Conservation (phyloP, 2,797 vertebrate species). For the Mycteria americana region DNA sequence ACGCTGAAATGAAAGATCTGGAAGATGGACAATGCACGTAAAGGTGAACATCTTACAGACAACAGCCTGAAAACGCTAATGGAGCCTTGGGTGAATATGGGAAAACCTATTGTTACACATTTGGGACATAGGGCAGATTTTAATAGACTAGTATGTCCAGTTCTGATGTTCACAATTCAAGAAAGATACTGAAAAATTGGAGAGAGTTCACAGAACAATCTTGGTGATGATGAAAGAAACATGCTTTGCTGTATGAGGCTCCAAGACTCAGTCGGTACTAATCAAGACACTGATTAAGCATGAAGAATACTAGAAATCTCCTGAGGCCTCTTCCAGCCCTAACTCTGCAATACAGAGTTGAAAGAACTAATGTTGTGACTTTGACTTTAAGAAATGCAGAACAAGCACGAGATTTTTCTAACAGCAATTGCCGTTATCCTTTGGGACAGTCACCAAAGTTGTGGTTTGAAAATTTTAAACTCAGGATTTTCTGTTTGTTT, state of each 20-base stretch:
- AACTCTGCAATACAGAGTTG: not conserved
- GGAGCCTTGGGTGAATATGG: not conserved
- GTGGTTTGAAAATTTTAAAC: not conserved
- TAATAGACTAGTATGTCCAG: not conserved
- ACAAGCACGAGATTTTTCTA: not conserved
- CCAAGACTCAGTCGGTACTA: not conserved
- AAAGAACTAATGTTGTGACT: not conserved
- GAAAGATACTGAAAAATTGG: not conserved
- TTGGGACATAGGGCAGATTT: not conserved
- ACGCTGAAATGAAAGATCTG: not conserved
- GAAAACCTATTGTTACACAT: not conserved
- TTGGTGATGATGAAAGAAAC: not conserved
- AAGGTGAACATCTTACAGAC: not conserved
- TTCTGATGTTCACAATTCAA: not conserved
- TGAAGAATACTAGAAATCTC: not conserved
- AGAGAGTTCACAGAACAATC: not conserved
- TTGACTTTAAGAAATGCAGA: not conserved
- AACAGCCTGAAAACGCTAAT: not conserved
- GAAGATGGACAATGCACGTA: not conserved
- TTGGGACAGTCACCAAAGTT: not conserved
- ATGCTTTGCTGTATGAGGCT: not conserved
- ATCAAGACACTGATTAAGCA: not conserved
- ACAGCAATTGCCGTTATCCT: not conserved
- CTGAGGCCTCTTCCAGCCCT: not conserved
- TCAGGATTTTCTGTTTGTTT: not conserved